A percentile compares a stretch with the other conserved stretches of the same genome.
phyloP scores from a whole-genome alignment of 2,113 vertebrate species.

The Ardeotis arabs region DNA sequence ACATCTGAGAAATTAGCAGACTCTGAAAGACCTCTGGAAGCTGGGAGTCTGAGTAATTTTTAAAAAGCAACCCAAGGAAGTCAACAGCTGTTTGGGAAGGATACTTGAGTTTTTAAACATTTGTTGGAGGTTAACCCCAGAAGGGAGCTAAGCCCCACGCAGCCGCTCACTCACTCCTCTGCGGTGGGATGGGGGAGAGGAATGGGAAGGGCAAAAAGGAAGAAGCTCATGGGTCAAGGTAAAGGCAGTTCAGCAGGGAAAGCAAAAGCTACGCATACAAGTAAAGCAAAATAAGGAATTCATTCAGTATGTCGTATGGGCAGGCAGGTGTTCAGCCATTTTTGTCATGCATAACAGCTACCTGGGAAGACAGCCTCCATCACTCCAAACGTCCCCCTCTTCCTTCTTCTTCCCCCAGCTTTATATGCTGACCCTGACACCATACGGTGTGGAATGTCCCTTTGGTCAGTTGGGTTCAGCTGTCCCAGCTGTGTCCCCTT shows the following conservation, averaged over 20 bases:
- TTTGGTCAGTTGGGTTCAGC: not conserved
- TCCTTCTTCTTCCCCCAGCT: not conserved
- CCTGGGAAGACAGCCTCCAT: not conserved
- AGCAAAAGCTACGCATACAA: not conserved
- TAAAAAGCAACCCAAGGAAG: not conserved
- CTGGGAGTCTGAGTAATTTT: not conserved
- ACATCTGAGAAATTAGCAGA: not conserved
- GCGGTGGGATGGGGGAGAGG: not conserved
- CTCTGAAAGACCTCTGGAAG: not conserved
- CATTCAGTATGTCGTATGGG: not conserved
- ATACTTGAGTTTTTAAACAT: not conserved
- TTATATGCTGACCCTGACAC: not conserved
- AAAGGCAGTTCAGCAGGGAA: not conserved
- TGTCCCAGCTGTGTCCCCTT: not conserved
- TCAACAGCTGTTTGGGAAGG: not conserved
- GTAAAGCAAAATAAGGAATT: not conserved
- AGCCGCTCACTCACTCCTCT: not conserved
- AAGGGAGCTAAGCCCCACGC: not conserved
- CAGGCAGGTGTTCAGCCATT: not conserved
- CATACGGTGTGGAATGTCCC: not conserved
- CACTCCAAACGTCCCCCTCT: fast-evolving
- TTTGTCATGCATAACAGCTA: not conserved
- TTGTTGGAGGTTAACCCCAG: not conserved
- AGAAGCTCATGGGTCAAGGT: not conserved
- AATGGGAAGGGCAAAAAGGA: not conserved